These are phyloP conservation scores for Drosophila crucigera DNA, from an alignment of 2,888 invertebrate genomes.

Conservation along the genomic window DNA sequence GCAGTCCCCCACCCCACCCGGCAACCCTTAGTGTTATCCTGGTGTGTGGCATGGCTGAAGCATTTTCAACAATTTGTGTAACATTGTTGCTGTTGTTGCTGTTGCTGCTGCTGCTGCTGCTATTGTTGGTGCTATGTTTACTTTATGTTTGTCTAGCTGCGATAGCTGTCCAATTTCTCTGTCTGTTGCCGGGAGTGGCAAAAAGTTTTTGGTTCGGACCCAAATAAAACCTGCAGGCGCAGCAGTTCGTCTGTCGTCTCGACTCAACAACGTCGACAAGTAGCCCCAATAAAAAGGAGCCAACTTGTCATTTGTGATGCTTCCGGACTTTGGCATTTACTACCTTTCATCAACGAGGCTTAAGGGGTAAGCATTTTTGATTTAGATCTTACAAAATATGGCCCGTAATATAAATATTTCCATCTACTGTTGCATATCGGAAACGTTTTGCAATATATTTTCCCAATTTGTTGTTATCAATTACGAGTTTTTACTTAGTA, in stretches of 20 bases:
- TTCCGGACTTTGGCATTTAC: constrained; percentile 32
- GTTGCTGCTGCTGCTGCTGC: constrained; percentile 17
- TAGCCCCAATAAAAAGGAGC: constrained; percentile 45
- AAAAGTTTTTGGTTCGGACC: constrained; percentile 59
- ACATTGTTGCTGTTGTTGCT: constrained; percentile 40
- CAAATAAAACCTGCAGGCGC: constrained; percentile 75
- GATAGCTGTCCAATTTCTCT: constrained; percentile 69
- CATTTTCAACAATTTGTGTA: constrained; percentile 76
- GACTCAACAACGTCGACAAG: constrained; percentile 35
- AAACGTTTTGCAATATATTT: background rate
- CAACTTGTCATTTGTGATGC: constrained; percentile 49
- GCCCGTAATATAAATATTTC: too few relatives aligned
- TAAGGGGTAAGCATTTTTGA: background rate
- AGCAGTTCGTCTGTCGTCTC: constrained; percentile 43
- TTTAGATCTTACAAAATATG: background rate
- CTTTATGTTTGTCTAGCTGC: constrained; percentile 69
- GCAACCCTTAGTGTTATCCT: constrained; percentile 15
- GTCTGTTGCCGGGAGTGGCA: constrained; percentile 43
- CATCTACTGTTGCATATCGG: background rate
- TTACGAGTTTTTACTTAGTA: too few relatives aligned
- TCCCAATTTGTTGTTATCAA: background rate
- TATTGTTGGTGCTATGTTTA: constrained; percentile 48
- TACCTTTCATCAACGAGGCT: background rate
- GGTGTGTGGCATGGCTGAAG: constrained; percentile 45
- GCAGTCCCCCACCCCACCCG: background rate